A percentile compares a stretch with the other conserved stretches of the same genome.
phyloP scores from a whole-genome alignment of 1,140 invertebrate species.

The Mercenaria mercenaria region DNA sequence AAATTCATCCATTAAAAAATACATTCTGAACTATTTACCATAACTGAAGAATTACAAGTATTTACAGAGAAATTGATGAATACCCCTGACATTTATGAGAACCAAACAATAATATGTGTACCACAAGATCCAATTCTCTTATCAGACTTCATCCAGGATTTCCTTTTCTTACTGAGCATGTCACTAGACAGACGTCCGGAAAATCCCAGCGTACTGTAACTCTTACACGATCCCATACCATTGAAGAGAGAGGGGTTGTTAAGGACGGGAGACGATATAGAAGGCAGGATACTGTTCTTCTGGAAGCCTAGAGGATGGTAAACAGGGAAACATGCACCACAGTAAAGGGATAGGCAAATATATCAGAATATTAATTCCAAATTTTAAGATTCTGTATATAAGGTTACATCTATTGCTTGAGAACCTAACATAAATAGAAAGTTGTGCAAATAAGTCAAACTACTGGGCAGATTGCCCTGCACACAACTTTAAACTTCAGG shows the following conservation, averaged over 20 bases:
- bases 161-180: slow-evolving; percentile 27
- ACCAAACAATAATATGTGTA: not conserved
- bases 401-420: no score
- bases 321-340: not conserved
- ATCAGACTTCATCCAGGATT: slow-evolving; percentile 63
- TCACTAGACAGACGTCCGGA: slow-evolving; percentile 31
- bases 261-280: slow-evolving; percentile 57
- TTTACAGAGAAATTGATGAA: no score
- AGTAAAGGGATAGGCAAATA: slow-evolving; percentile 2
- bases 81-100: no score
- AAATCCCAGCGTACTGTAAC: slow-evolving; percentile 45
- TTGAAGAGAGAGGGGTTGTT: slow-evolving; percentile 57
- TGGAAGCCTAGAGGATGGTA: slow-evolving; percentile 27
- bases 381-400: no score
- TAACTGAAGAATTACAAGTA: no score
- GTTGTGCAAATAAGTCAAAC: no score
- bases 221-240: slow-evolving; percentile 48
- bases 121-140: slow-evolving; percentile 55
- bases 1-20: no score
- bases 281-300: slow-evolving; percentile 50
- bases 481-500: no score
- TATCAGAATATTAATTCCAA: no score
- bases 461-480: no score
- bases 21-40: no score
- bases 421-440: no score